These are phyloP conservation scores for Lucilia sericata DNA, from an alignment of 1,140 invertebrate species.

Conservation along the genomic window DNA sequence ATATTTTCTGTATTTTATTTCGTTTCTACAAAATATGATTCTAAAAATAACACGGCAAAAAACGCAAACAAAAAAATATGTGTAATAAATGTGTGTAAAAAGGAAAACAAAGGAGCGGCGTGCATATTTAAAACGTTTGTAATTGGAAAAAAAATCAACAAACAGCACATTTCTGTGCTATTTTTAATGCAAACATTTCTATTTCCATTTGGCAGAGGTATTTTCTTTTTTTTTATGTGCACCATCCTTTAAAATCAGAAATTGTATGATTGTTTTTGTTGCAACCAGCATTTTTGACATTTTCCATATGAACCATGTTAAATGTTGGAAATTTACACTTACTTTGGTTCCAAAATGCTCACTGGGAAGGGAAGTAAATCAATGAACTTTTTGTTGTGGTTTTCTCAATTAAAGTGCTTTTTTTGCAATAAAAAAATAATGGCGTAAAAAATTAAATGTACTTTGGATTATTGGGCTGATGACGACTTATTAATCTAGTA, in stretches of 20 bases:
- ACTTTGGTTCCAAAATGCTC: neutral
- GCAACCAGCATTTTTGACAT: neutral
- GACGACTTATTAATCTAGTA: too few relatives aligned
- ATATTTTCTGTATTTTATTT: too few relatives aligned
- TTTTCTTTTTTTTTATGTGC: too few relatives aligned
- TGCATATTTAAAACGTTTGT: neutral
- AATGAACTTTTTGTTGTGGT: neutral
- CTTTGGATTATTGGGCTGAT: too few relatives aligned
- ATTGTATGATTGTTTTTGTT: neutral
- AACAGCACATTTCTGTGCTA: neutral
- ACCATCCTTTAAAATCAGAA: neutral
- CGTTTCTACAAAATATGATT: too few relatives aligned
- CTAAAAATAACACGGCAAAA: too few relatives aligned
- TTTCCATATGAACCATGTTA: neutral
- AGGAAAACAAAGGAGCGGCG: neutral
- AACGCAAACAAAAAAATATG: too few relatives aligned
- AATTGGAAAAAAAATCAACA: neutral
- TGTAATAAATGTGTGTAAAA: neutral
- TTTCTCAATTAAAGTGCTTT: neutral
- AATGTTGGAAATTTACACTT: neutral
- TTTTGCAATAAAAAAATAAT: too few relatives aligned
- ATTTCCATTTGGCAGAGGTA: neutral
- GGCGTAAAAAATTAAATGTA: too few relatives aligned
- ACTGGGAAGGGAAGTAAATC: neutral
- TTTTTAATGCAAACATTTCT: neutral